Base-by-base conservation (phyloP, 2,888 invertebrate species). In the Abscondita cerata region DNA sequence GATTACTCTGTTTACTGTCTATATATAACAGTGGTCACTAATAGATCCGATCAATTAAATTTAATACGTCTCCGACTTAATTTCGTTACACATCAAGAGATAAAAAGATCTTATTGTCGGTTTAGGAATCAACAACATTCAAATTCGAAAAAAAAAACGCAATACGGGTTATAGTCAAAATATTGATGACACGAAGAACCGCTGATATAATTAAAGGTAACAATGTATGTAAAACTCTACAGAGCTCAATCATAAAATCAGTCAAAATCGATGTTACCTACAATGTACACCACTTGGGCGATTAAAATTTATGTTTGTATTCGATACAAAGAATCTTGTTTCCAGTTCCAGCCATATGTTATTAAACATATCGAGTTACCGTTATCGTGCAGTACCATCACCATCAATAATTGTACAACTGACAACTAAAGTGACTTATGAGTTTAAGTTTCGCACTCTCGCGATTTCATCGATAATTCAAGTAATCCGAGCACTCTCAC, bases 401-500 rank as follows among this genome's bases (percentile, higher is more conserved):
- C n/a, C 60, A 54, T 55, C 63, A 60, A 62, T 65, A 65, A n/a
- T 63, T 67, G 64, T 62, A 56, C 52, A 55, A 52, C 33, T 61
- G 67, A 65, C 67, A 67, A 58, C 62, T 52, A 34, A 60, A 59
- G 65, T 67, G 67, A 67, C 63, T 67, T 67, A 67, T 63, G 46
- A 61, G 40, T 55, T 57, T 59, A 48, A 50, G 56, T 58, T 64
- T 62, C 65, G 60, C 59, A 62, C 62, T 56, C 57, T 64, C 57
- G 57, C 50, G 56, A 57, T 54, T 25, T 25, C n/a, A n/a, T n/a
- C n/a, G n/a, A n/a, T n/a, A n/a, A n/a, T n/a, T n/a, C n/a, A n/a
- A n/a, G n/a, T n/a, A n/a, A n/a, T n/a, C n/a, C n/a, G n/a, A n/a
- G n/a, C n/a, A n/a, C n/a, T n/a, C n/a, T n/a, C n/a, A n/a, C n/a